Percentiles rank a stretch among this genome's conserved stretches.
These are phyloP conservation scores for Apodemus sylvaticus DNA, from an alignment of 2,113 vertebrate genomes.

Conservation along the genomic window DNA sequence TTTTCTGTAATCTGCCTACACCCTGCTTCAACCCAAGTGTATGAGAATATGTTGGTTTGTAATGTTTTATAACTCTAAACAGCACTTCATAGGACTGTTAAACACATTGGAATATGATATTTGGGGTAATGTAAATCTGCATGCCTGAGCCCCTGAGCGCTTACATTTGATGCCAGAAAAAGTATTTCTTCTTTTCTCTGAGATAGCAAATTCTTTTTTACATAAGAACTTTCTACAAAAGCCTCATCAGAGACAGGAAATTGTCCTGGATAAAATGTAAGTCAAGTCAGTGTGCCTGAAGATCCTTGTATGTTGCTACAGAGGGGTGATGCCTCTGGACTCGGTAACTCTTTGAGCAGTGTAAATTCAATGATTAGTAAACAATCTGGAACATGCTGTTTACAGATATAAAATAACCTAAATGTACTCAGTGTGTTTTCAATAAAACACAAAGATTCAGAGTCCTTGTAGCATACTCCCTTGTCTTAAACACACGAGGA, in stretches of 20 bases:
- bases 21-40: background rate
- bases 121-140: background rate
- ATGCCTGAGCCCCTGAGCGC: background rate
- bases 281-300: background rate
- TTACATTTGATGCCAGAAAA: background rate
- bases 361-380: background rate
- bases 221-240: background rate
- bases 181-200: background rate
- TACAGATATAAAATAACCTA: background rate
- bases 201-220: background rate
- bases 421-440: background rate
- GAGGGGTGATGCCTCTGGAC: background rate
- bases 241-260: background rate
- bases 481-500: background rate
- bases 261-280: background rate
- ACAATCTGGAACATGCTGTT: background rate
- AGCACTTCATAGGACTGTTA: no score
- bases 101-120: background rate
- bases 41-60: background rate
- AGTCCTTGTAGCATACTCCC: background rate
- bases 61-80: background rate
- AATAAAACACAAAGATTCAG: background rate
- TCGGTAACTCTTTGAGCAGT: slow-evolving; percentile 17
- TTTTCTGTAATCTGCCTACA: background rate
- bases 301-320: background rate